Evolutionary conservation across 2,113 vertebrate genomes (phyloP).

Genomic region (Accipiter virgatus): DNA sequence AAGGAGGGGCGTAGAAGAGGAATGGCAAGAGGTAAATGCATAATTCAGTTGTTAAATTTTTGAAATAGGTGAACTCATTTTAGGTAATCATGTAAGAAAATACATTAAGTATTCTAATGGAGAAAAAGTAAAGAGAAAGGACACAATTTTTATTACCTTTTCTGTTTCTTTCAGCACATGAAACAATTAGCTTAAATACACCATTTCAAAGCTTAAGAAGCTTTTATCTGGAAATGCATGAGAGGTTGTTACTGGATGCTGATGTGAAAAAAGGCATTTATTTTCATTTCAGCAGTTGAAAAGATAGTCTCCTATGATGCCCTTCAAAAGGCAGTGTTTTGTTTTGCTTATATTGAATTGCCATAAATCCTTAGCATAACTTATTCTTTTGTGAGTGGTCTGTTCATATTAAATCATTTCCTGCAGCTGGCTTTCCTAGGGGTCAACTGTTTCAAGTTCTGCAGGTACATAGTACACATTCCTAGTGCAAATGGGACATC

Average conservation of each 20-base stretch:
- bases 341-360: background rate
- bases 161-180: background rate
- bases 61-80: background rate
- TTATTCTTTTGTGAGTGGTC: background rate
- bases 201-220: slow-evolving; percentile 13
- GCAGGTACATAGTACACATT: background rate
- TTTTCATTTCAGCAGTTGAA: slow-evolving; percentile 34
- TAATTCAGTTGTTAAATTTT: background rate
- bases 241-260: background rate
- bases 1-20: background rate
- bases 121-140: background rate
- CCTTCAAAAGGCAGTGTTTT: background rate
- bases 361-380: background rate
- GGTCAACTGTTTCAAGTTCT: background rate
- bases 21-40: background rate
- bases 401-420: background rate
- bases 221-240: slow-evolving; percentile 31
- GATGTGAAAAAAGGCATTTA: slow-evolving; percentile 12
- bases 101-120: background rate
- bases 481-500: background rate
- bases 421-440: background rate
- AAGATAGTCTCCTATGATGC: background rate
- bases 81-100: slow-evolving; percentile 15
- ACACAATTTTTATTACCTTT: background rate
- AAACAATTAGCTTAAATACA: slow-evolving; percentile 43